Conservation (phyloP, 2,113 vertebrate species). For the Isurus oxyrinchus region DNA sequence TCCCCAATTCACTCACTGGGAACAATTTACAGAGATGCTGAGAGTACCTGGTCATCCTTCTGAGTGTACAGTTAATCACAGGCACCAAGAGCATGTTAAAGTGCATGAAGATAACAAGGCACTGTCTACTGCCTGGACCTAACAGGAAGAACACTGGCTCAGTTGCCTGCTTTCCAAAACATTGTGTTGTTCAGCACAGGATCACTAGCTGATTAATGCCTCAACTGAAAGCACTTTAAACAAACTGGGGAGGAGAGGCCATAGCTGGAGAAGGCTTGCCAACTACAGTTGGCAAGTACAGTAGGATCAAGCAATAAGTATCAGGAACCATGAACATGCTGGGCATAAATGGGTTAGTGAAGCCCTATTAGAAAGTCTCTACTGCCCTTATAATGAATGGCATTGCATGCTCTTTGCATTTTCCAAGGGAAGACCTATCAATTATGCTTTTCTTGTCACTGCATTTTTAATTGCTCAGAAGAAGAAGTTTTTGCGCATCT, state of each 20-base stretch:
- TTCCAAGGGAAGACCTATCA: not conserved
- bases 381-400: not conserved
- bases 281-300: not conserved
- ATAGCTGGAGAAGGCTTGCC: not conserved
- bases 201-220: not conserved
- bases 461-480: not conserved
- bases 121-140: no score
- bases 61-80: no score
- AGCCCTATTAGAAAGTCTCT: not conserved
- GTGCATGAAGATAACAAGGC: not conserved
- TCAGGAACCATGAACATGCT: not conserved
- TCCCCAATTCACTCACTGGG: no score
- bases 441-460: not conserved
- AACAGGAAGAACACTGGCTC: not conserved
- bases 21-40: not conserved
- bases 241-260: not conserved
- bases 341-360: not conserved
- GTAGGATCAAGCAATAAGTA: not conserved
- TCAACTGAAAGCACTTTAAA: not conserved
- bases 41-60: not conserved
- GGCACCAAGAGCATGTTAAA: not conserved
- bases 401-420: not conserved
- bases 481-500: not conserved
- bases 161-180: not conserved
- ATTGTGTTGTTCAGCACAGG: not conserved